Conservation (phyloP, 2,113 vertebrate species). For the Caracal caracal region DNA sequence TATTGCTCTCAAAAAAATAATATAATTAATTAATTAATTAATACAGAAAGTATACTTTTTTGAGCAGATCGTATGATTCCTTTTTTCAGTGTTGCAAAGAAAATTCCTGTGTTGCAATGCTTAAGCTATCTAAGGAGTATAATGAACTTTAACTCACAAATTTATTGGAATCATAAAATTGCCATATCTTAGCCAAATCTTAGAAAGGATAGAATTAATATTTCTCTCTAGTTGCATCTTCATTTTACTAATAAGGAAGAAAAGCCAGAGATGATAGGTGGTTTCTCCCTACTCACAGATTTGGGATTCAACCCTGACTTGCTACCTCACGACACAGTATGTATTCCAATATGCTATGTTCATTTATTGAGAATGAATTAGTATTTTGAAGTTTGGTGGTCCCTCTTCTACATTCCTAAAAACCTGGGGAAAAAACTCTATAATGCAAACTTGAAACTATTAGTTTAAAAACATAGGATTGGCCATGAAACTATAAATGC, state of each 20-base stretch:
- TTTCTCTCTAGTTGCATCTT: background rate
- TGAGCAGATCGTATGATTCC: background rate
- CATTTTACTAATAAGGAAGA: background rate
- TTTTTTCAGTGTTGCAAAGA: background rate
- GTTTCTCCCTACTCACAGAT: background rate
- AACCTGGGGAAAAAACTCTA: background rate
- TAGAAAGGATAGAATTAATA: background rate
- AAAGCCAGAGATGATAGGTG: background rate
- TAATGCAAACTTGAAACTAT: background rate
- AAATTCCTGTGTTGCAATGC: background rate
- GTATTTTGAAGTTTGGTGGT: background rate
- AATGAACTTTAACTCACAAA: background rate
- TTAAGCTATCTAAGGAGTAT: background rate
- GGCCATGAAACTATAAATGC: background rate
- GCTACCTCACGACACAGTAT: background rate
- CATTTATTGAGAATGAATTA: background rate
- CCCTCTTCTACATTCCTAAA: background rate
- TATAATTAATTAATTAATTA: background rate
- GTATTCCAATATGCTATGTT: background rate
- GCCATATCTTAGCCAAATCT: background rate
- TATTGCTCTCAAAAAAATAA: no score
- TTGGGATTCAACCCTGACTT: background rate
- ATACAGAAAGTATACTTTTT: background rate
- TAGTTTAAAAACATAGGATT: background rate
- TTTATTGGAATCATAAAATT: background rate